Percentiles rank a stretch among this genome's conserved stretches.
phyloP scores from a whole-genome alignment of 2,888 invertebrate species.

The Sclerodermus sp. region DNA sequence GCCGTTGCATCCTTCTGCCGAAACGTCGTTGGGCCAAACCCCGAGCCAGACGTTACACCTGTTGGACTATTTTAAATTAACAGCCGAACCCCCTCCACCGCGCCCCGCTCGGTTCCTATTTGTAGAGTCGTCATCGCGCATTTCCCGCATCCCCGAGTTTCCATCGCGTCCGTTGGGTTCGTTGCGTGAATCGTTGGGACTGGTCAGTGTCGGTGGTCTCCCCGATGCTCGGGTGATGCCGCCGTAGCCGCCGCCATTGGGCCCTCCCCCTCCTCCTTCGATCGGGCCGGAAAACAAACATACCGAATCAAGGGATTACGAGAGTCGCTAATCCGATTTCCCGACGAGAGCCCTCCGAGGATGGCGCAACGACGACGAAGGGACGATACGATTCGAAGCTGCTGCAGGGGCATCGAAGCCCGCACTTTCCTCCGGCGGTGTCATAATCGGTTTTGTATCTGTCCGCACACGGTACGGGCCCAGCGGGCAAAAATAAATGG shows the following conservation, averaged over 20 bases:
- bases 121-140: constrained; percentile 24
- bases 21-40: background rate
- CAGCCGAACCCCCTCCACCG: constrained; percentile 1
- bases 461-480: constrained; percentile 27
- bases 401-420: background rate
- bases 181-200: constrained; percentile 32
- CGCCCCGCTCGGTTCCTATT: constrained; percentile 31
- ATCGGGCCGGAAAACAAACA: too few relatives aligned
- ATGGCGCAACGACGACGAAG: too few relatives aligned
- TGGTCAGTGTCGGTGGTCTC: constrained; percentile 34
- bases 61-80: constrained; percentile 22
- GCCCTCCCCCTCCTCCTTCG: background rate
- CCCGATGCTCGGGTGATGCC: background rate
- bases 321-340: too few relatives aligned
- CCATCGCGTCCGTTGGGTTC: too few relatives aligned
- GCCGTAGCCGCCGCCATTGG: too few relatives aligned
- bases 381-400: background rate
- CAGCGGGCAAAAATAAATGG: constrained; percentile 49
- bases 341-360: too few relatives aligned
- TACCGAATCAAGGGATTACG: too few relatives aligned
- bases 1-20: too few relatives aligned
- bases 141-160: constrained; percentile 21
- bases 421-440: constrained; percentile 25
- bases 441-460: constrained; percentile 38
- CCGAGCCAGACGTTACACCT: constrained; percentile 20